These are phyloP conservation scores for Colinus virginianus DNA, from an alignment of 2,113 vertebrate genomes.

Conservation along the genomic window DNA sequence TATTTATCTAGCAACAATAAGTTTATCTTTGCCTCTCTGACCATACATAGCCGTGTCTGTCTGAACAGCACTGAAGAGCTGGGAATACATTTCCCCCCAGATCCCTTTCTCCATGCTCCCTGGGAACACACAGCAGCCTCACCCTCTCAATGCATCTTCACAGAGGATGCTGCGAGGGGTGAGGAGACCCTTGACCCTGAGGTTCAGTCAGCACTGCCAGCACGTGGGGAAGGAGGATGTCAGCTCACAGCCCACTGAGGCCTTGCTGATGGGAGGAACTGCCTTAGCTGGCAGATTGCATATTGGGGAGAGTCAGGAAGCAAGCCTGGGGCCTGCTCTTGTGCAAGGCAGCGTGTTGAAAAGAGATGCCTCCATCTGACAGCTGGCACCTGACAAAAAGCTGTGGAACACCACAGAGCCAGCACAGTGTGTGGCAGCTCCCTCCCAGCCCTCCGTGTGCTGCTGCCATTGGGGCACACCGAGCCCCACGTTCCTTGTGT, in stretches of 20 bases:
- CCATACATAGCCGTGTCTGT: not conserved
- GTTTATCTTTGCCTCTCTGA: not conserved
- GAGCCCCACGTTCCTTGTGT: not conserved
- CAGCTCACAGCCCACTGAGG: not conserved
- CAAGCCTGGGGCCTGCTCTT: not conserved
- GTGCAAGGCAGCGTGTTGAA: not conserved
- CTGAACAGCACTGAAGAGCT: not conserved
- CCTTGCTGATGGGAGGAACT: not conserved
- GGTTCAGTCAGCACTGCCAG: not conserved
- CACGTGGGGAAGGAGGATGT: rapidly evolving
- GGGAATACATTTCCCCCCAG: not conserved
- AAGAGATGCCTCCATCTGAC: rapidly evolving
- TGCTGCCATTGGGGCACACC: not conserved
- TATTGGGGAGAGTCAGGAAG: not conserved
- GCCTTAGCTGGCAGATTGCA: not conserved
- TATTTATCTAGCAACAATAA: slow-evolving; percentile 6
- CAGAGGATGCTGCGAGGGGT: rapidly evolving
- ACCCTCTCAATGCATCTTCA: not conserved
- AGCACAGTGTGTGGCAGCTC: not conserved
- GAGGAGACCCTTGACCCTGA: rapidly evolving
- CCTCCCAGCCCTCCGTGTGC: not conserved
- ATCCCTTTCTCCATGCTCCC: not conserved
- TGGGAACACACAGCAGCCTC: not conserved
- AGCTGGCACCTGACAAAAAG: not conserved
- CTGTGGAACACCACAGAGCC: rapidly evolving